Evolutionary conservation across 2,888 invertebrate species (phyloP).

Genomic region (Tetropium fuscum): DNA sequence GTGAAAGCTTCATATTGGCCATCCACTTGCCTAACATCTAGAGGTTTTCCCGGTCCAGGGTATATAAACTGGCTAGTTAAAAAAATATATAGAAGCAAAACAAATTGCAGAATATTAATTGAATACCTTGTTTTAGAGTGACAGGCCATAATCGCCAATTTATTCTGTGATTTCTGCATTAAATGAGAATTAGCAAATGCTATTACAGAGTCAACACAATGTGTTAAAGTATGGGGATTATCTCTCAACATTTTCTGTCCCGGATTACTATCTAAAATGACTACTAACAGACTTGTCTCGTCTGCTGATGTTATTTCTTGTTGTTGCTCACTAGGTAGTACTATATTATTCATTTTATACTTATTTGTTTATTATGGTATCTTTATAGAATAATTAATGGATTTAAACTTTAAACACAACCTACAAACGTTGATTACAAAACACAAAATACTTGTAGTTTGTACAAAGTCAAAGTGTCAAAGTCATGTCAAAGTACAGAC

Average conservation of each 20-base stretch:
- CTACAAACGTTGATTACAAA: no score
- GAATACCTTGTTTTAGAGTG: conserved; percentile 80
- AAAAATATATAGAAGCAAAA: conserved; percentile 32
- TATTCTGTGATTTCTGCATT: conserved; percentile 90
- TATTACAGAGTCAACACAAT: conserved; percentile 86
- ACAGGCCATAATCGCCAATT: conserved; percentile 89
- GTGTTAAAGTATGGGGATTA: conserved; percentile 80
- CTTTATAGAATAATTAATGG: no score
- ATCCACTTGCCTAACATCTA: conserved; percentile 84
- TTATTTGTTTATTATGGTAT: no score
- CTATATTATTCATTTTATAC: conserved; percentile 55
- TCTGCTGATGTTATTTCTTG: conserved; percentile 58
- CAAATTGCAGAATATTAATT: conserved; percentile 1
- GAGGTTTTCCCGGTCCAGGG: conserved; percentile 76
- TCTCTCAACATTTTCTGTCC: conserved; percentile 85
- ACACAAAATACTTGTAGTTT: no score
- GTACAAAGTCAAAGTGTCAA: no score
- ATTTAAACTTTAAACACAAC: no score
- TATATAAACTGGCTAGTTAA: conserved; percentile 82
- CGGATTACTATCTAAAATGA: conserved; percentile 90
- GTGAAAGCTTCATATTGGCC: conserved; percentile 95
- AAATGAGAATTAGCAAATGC: conserved; percentile 94
- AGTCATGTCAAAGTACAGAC: no score
- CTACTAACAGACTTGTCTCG: conserved; percentile 80
- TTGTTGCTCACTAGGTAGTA: conserved; percentile 50